Percentiles rank a stretch among this genome's conserved stretches.
These are phyloP conservation scores for Bombycilla garrulus DNA, from an alignment of 2,113 vertebrate genomes.

Conservation along the genomic window DNA sequence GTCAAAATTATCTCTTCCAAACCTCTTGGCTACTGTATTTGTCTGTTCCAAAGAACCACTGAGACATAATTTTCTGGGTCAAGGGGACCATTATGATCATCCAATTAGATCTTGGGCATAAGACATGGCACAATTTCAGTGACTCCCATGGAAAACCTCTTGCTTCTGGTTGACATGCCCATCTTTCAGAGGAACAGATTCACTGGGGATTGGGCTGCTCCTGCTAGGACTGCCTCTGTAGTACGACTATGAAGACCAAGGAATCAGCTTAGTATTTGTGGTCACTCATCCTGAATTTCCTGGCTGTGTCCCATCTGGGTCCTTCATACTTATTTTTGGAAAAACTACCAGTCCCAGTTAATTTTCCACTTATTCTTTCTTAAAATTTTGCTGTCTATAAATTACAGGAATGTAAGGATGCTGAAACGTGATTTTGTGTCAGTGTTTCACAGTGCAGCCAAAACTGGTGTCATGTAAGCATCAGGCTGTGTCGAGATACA, in stretches of 20 bases:
- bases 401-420: not conserved
- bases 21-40: conserved; percentile 1
- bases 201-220: not conserved
- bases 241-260: not conserved
- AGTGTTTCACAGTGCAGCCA: not conserved
- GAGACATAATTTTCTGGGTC: not conserved
- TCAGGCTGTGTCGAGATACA: not conserved
- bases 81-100: not conserved
- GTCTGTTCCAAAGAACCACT: not conserved
- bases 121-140: not conserved
- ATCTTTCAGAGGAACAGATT: not conserved
- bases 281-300: not conserved
- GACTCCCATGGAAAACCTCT: not conserved
- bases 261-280: not conserved
- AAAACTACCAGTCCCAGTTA: not conserved
- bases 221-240: not conserved
- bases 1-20: not conserved
- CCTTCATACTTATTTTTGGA: not conserved
- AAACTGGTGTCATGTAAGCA: not conserved
- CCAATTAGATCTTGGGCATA: not conserved
- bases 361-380: not conserved
- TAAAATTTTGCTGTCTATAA: not conserved
- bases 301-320: not conserved
- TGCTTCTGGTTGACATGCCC: not conserved
- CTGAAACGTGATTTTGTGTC: not conserved